Percentiles rank a stretch among this genome's conserved stretches.
phyloP scores from a whole-genome alignment of 1,140 invertebrate species.

The Agrypnia vestita region DNA sequence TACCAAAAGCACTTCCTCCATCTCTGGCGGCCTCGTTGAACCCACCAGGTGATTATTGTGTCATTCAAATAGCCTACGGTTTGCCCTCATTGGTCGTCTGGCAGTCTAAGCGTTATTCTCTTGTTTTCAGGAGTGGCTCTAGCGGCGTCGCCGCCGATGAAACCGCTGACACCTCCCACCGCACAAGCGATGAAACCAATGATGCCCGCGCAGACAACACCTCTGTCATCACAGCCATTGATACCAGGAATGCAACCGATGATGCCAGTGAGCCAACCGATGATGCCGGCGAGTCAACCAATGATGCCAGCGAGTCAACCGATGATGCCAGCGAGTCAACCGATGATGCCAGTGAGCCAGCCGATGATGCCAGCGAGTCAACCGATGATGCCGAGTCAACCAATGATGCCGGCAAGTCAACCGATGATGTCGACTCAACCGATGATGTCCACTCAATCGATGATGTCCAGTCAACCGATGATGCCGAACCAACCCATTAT shows the following conservation, averaged over 20 bases:
- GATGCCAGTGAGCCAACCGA: constrained; percentile 58
- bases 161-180: constrained; percentile 52
- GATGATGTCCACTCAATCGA: constrained; percentile 47
- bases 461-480: not conserved
- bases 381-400: constrained; percentile 55
- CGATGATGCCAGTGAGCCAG: constrained; percentile 54
- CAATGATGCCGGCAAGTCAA: constrained; percentile 52
- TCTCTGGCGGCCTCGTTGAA: constrained; percentile 80
- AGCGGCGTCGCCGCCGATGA: constrained; percentile 47
- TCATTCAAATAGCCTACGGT: not conserved
- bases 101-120: not conserved
- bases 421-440: constrained; percentile 49
- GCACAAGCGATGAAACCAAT: constrained; percentile 45
- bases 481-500: not conserved
- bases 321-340: constrained; percentile 45
- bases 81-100: too few species aligned
- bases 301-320: constrained; percentile 58
- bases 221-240: constrained; percentile 41
- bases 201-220: constrained; percentile 52
- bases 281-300: constrained; percentile 48
- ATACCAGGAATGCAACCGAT: constrained; percentile 55
- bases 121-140: constrained; percentile 13
- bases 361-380: constrained; percentile 53
- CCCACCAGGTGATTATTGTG: constrained; percentile 68
- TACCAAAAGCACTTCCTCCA: constrained; percentile 89